phyloP scores from a whole-genome alignment of 1,140 invertebrate species.

The Cydia fagiglandana region DNA sequence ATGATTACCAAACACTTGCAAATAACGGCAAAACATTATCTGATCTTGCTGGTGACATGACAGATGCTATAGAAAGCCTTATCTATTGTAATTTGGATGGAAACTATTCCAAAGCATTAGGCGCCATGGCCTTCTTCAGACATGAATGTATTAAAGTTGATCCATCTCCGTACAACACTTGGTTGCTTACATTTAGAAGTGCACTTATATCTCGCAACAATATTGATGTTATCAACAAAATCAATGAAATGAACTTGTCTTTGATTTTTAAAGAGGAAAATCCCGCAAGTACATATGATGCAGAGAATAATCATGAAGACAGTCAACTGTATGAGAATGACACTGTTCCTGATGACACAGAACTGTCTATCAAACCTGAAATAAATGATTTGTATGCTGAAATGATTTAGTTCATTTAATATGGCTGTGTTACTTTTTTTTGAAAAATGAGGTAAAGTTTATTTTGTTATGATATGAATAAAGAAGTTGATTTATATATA shows the following conservation, averaged over 20 bases:
- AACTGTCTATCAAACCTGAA: constrained; percentile 60
- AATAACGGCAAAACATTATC: constrained; percentile 49
- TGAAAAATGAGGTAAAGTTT: background rate
- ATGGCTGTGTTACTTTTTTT: constrained; percentile 9
- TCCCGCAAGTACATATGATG: constrained; percentile 54
- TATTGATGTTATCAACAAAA: constrained; percentile 51
- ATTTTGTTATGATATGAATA: constrained; percentile 27
- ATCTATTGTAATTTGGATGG: constrained; percentile 64
- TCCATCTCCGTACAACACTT: constrained; percentile 68
- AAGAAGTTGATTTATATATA: background rate
- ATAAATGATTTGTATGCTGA: constrained; percentile 73
- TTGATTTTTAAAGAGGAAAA: constrained; percentile 70
- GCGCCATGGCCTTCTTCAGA: constrained; percentile 61
- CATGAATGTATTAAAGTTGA: constrained; percentile 57
- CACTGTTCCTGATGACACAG: constrained; percentile 60
- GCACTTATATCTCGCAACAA: constrained; percentile 56
- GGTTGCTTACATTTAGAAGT: constrained; percentile 64
- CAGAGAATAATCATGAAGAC: constrained; percentile 40
- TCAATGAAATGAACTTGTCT: constrained; percentile 58
- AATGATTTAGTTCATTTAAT: constrained; percentile 40
- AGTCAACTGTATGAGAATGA: constrained; percentile 69
- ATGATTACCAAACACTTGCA: constrained; percentile 62
- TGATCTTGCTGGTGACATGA: constrained; percentile 56
- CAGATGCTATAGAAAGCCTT: constrained; percentile 66
- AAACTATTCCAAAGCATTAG: constrained; percentile 61